A percentile compares a stretch with the other conserved stretches of the same genome.
These are phyloP conservation scores for Megaceryle maxima DNA, from an alignment of 2,113 vertebrate genomes.

Conservation along the genomic window DNA sequence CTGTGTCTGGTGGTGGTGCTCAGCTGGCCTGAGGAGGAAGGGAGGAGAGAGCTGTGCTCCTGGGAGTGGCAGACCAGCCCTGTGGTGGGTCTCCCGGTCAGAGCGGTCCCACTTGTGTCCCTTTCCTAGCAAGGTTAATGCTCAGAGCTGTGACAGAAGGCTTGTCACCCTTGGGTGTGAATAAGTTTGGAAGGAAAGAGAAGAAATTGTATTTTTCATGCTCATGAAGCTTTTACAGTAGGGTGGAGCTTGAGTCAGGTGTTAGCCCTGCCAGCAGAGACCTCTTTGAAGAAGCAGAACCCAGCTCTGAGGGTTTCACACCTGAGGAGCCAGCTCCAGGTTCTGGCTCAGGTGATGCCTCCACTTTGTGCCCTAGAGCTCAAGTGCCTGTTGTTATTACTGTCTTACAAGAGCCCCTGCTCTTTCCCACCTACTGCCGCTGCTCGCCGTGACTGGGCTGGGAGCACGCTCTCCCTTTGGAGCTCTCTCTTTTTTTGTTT, in stretches of 20 bases:
- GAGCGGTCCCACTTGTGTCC: background rate
- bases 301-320: background rate
- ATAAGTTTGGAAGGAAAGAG: background rate
- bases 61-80: too few relatives aligned
- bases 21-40: background rate
- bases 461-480: conserved; percentile 24
- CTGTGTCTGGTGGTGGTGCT: background rate
- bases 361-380: background rate
- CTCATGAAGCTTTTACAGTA: background rate
- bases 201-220: background rate
- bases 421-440: background rate
- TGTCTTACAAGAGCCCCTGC: background rate
- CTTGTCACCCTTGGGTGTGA: background rate
- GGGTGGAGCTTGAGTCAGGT: background rate
- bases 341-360: background rate
- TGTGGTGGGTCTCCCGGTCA: background rate
- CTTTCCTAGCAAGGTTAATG: background rate
- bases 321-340: background rate
- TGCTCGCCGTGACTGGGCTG: background rate
- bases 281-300: background rate
- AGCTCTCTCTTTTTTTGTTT: background rate
- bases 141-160: background rate
- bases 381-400: too few relatives aligned
- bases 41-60: background rate
- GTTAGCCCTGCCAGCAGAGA: background rate